These are phyloP conservation scores for Phalacrocorax aristotelis DNA, from an alignment of 2,113 vertebrate genomes.

Conservation along the genomic window DNA sequence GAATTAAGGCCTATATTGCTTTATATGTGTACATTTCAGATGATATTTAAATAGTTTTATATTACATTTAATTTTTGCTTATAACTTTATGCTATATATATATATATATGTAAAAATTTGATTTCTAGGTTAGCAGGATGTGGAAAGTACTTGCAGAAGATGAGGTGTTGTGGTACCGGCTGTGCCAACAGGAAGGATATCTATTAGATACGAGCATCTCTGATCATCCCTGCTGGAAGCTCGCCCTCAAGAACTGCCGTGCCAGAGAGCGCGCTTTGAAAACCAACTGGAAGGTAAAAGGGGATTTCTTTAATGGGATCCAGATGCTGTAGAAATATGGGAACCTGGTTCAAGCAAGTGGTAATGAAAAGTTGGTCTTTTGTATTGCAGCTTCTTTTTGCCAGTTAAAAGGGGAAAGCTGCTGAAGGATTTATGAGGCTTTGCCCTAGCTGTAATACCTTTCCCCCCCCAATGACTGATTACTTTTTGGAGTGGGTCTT, in stretches of 20 bases:
- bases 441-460: background rate
- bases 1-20: background rate
- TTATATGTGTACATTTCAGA: background rate
- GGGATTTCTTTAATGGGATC: background rate
- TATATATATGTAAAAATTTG: background rate
- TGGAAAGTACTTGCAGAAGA: conserved; percentile 94
- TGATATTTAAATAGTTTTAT: background rate
- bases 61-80: background rate
- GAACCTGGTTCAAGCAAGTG: background rate
- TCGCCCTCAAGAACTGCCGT: conserved; percentile 82
- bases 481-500: background rate
- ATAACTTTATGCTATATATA: fast-evolving
- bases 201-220: conserved; percentile 78
- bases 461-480: background rate
- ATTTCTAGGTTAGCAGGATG: conserved; percentile 87
- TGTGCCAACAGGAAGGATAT: conserved; percentile 87
- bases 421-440: background rate
- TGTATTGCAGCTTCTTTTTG: background rate
- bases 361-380: background rate
- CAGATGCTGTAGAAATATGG: background rate
- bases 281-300: conserved; percentile 93
- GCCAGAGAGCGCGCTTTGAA: conserved; percentile 80
- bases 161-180: conserved; percentile 86
- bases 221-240: conserved; percentile 89
- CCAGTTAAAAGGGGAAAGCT: background rate